Evolutionary conservation across 2,888 invertebrate species (phyloP).

Genomic region (Agrotis exclamationis): DNA sequence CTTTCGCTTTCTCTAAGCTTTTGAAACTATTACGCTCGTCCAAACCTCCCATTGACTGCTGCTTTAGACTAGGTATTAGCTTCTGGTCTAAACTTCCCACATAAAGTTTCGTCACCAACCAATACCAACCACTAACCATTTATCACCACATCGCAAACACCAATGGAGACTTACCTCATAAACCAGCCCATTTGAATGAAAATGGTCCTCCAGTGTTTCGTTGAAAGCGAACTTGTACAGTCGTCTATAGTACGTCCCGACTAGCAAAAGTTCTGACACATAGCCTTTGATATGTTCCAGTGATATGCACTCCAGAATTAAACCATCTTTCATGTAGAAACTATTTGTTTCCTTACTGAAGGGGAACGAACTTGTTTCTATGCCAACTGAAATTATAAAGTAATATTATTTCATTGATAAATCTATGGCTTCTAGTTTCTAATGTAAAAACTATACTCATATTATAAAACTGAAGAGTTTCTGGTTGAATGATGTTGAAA

Average conservation of each 20-base stretch:
- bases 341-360: constrained; percentile 81
- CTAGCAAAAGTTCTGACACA: constrained; percentile 76
- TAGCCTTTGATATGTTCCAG: constrained; percentile 84
- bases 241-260: constrained; percentile 86
- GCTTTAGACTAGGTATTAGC: too few species aligned
- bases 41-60: too few species aligned
- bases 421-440: too few species aligned
- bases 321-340: constrained; percentile 85
- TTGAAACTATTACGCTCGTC: too few species aligned
- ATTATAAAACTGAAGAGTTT: too few species aligned
- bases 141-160: too few species aligned
- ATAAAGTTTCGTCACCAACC: too few species aligned
- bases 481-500: too few species aligned
- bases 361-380: constrained; percentile 90
- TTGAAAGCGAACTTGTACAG: constrained; percentile 85
- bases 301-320: constrained; percentile 88
- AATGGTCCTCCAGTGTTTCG: constrained; percentile 79
- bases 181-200: constrained; percentile 83
- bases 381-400: constrained; percentile 86
- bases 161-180: constrained; percentile 80
- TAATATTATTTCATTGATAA: background rate
- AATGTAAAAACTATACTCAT: too few species aligned
- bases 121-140: too few species aligned
- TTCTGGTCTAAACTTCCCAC: too few species aligned
- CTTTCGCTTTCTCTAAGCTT: too few species aligned